phyloP scores from a whole-genome alignment of 1,140 invertebrate genomes.

The Gryllus bimaculatus region DNA sequence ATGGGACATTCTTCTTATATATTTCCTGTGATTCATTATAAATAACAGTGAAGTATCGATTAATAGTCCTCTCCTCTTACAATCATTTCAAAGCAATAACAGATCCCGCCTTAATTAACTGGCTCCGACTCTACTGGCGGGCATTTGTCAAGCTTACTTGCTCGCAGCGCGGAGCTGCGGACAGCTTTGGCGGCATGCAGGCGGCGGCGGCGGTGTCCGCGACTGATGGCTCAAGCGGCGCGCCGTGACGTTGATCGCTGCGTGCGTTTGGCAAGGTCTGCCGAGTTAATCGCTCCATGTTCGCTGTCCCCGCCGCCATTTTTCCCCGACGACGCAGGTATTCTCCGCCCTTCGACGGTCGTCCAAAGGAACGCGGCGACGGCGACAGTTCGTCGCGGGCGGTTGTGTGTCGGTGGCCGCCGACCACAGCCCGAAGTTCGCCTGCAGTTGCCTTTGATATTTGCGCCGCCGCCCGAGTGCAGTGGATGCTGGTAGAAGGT shows the following conservation, averaged over 20 bases:
- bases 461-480: background rate
- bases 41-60: too few species aligned
- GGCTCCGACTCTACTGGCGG: background rate
- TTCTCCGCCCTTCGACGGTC: background rate
- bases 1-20: too few species aligned
- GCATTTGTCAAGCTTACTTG: background rate
- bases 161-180: too few species aligned
- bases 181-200: background rate
- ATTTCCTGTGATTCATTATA: too few species aligned
- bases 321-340: background rate
- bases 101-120: too few species aligned
- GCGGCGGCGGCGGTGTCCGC: background rate
- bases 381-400: too few species aligned
- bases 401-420: too few species aligned
- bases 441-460: background rate
- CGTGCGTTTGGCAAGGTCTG: background rate
- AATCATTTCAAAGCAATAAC: too few species aligned
- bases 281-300: background rate
- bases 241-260: background rate
- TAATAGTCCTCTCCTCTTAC: too few species aligned
- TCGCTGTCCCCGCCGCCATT: background rate
- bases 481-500: background rate
- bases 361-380: background rate
- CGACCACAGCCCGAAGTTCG: background rate
- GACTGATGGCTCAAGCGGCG: background rate